Percentiles rank a stretch among this genome's conserved stretches.
Evolutionary conservation across 2,113 vertebrate species (phyloP).

Genomic region (Zosterops pallidus): DNA sequence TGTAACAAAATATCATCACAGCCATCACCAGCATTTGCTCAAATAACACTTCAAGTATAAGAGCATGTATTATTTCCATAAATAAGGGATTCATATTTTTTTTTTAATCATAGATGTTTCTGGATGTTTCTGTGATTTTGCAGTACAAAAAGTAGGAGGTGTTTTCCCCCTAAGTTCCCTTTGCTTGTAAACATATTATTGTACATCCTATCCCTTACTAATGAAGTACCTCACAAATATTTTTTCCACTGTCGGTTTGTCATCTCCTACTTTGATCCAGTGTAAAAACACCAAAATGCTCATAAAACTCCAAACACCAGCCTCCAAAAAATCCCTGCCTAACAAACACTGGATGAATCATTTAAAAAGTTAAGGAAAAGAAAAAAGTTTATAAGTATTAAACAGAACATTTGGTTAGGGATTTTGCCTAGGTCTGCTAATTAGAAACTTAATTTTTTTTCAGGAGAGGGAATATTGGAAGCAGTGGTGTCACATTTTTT

Average conservation of each 20-base stretch:
- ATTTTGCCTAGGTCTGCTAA: background rate
- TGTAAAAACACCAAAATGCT: background rate
- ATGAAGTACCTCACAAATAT: background rate
- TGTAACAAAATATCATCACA: background rate
- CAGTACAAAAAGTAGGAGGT: background rate
- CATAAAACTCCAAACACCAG: background rate
- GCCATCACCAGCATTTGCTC: background rate
- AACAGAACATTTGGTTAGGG: background rate
- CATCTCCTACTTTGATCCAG: background rate
- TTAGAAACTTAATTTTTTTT: background rate
- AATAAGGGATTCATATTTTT: background rate
- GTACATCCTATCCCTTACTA: background rate
- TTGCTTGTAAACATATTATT: fast-evolving
- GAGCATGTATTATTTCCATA: background rate
- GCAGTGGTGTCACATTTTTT: background rate
- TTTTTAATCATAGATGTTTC: background rate
- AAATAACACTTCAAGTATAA: background rate
- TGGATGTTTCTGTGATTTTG: background rate
- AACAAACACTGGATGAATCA: background rate
- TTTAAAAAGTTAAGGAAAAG: background rate
- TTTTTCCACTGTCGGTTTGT: background rate
- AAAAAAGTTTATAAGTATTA: background rate
- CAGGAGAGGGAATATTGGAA: background rate
- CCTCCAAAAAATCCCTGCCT: fast-evolving
- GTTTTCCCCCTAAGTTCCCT: fast-evolving